These are phyloP conservation scores for Pterois miles DNA, from an alignment of 2,797 vertebrate species.

Conservation along the genomic window DNA sequence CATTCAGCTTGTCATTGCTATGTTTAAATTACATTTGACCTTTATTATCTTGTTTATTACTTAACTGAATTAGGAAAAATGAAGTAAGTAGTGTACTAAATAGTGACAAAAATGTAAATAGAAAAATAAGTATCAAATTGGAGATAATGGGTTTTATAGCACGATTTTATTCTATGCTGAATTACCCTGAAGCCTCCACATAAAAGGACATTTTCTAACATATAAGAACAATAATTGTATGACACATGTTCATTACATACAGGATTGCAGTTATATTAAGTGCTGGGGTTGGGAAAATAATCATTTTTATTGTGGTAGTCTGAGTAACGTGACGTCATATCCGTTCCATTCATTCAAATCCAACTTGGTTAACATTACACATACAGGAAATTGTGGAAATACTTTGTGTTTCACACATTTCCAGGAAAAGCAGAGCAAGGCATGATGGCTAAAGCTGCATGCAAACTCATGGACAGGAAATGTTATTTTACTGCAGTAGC, in stretches of 20 bases:
- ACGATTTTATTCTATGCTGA: neutral
- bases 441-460: too few relatives aligned
- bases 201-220: neutral
- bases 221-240: neutral
- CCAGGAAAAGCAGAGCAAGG: too few relatives aligned
- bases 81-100: neutral
- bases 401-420: too few relatives aligned
- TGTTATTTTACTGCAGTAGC: too few relatives aligned
- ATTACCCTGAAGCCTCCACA: neutral
- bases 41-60: neutral
- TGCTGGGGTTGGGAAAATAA: neutral
- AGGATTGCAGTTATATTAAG: neutral
- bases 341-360: too few relatives aligned
- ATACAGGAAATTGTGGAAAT: too few relatives aligned
- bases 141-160: neutral
- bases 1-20: neutral
- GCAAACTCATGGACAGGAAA: too few relatives aligned
- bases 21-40: neutral
- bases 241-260: neutral
- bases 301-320: too few relatives aligned
- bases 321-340: too few relatives aligned
- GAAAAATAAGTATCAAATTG: neutral
- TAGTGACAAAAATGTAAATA: neutral
- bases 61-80: neutral
- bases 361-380: too few relatives aligned